Conservation (phyloP, 2,888 invertebrate species). For the Pterostichus madidus region DNA sequence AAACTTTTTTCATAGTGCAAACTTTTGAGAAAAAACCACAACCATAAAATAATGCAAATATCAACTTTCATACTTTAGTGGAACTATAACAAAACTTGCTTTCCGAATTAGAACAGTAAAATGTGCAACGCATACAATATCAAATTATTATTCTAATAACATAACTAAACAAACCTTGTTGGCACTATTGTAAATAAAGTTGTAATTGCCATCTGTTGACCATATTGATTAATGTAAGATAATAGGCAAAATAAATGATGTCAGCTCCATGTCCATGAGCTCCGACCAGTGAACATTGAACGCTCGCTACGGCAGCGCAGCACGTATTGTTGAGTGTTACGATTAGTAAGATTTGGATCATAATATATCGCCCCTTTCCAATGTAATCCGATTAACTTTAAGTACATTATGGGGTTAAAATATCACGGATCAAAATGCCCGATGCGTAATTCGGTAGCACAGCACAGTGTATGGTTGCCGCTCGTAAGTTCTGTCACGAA, state of each 20-base stretch:
- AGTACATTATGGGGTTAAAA: conserved; percentile 77
- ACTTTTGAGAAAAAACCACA: too few relatives aligned
- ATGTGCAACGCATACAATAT: background rate
- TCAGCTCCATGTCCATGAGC: background rate
- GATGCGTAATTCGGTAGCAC: conserved; percentile 76
- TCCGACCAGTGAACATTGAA: background rate
- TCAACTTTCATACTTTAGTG: too few relatives aligned
- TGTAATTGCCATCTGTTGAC: conserved; percentile 46
- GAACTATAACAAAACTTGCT: too few relatives aligned
- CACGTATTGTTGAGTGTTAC: conserved; percentile 49
- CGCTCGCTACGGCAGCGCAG: background rate
- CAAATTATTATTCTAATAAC: conserved; percentile 14
- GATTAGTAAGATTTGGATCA: conserved; percentile 59
- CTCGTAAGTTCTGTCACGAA: conserved; percentile 33
- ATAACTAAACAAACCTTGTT: background rate
- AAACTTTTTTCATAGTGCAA: too few relatives aligned
- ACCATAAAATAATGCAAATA: too few relatives aligned
- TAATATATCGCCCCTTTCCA: conserved; percentile 75
- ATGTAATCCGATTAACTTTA: conserved; percentile 77
- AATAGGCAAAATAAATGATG: conserved; percentile 28
- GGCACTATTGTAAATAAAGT: conserved; percentile 25
- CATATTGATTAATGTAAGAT: conserved; percentile 51
- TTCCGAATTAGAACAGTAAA: background rate
- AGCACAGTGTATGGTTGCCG: conserved; percentile 68
- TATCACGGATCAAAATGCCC: conserved; percentile 76